Evolutionary conservation across 2,797 vertebrate genomes (phyloP).

Genomic region (Sebastes ruberrimus): DNA sequence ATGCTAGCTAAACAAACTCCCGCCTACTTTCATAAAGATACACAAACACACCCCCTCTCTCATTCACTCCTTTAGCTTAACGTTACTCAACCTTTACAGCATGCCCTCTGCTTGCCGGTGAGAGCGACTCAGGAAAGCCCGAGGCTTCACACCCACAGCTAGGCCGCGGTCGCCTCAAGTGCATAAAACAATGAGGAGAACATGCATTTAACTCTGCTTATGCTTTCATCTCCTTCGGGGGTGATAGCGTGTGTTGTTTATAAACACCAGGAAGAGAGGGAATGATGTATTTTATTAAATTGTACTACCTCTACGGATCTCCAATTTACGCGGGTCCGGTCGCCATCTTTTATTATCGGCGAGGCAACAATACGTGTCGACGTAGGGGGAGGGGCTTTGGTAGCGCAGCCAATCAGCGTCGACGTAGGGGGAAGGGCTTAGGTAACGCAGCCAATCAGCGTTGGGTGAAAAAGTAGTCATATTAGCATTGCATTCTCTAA

Average conservation of each 20-base stretch:
- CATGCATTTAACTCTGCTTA: conserved; percentile 8
- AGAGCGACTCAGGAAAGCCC: conserved; percentile 32
- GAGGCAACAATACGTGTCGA: conserved; percentile 74
- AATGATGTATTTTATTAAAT: conserved; percentile 32
- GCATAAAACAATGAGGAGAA: not conserved
- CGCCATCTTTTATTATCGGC: conserved; percentile 82
- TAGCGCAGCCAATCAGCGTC: conserved; percentile 56
- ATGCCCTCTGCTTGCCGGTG: conserved; percentile 10
- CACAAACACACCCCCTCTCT: conserved; percentile 84
- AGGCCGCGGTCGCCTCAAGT: conserved; percentile 56
- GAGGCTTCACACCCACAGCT: conserved; percentile 53
- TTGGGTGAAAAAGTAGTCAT: not conserved
- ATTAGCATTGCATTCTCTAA: not conserved
- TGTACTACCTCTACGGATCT: conserved; percentile 74
- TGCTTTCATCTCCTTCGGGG: not conserved
- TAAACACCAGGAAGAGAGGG: not conserved
- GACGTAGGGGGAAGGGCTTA: conserved; percentile 61
- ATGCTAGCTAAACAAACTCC: conserved; percentile 67
- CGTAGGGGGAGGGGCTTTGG: conserved; percentile 67
- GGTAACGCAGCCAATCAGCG: conserved; percentile 3
- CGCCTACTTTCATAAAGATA: conserved; percentile 82
- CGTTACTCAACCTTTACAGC: conserved; percentile 16
- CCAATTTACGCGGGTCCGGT: conserved; percentile 81
- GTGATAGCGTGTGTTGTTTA: not conserved
- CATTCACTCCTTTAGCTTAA: conserved; percentile 48